Conservation (phyloP, 30 jellyfish, hydroid and myxozoan species). For the Aurelia aurita region DNA sequence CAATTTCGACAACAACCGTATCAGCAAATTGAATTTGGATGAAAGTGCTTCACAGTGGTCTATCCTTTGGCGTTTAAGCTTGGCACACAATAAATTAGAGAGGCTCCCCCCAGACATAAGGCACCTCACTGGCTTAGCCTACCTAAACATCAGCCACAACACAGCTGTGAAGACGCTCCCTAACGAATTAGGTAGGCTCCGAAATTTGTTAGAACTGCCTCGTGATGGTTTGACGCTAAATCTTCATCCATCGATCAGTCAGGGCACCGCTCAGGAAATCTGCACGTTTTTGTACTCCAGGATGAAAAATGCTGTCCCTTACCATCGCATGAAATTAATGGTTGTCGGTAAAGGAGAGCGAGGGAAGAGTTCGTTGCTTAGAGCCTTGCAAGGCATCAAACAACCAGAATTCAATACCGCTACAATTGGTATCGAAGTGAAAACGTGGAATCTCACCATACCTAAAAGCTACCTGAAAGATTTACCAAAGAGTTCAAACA, state of each 20-base stretch:
- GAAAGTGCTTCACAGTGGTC: slow-evolving; percentile 55
- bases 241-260: slow-evolving; percentile 66
- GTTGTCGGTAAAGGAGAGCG: slow-evolving; percentile 90
- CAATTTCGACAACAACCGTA: slow-evolving; percentile 72
- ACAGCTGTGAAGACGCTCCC: slow-evolving; percentile 70
- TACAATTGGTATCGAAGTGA: slow-evolving; percentile 89
- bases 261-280: slow-evolving; percentile 76
- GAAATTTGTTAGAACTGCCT: slow-evolving; percentile 67
- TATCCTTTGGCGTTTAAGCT: slow-evolving; percentile 41
- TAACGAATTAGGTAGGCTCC: slow-evolving; percentile 80
- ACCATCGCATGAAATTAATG: slow-evolving; percentile 88
- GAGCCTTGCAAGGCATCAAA: slow-evolving; percentile 75
- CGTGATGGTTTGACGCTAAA: slow-evolving; percentile 67
- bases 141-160: slow-evolving; percentile 79
- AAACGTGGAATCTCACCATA: slow-evolving; percentile 65
- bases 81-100: slow-evolving; percentile 70
- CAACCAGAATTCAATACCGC: slow-evolving; percentile 70
- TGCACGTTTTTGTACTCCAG: slow-evolving; percentile 75
- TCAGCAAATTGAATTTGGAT: slow-evolving; percentile 58
- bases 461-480: slow-evolving; percentile 51
- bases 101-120: slow-evolving; percentile 74
- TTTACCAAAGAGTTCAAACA: slow-evolving; percentile 1
- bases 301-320: slow-evolving; percentile 82
- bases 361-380: slow-evolving; percentile 86
- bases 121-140: slow-evolving; percentile 43